Evolutionary conservation across 2,888 invertebrate genomes (phyloP), one percentile per base, ranked within the genome.

Genomic region (Leptinotarsa haldemani): DNA sequence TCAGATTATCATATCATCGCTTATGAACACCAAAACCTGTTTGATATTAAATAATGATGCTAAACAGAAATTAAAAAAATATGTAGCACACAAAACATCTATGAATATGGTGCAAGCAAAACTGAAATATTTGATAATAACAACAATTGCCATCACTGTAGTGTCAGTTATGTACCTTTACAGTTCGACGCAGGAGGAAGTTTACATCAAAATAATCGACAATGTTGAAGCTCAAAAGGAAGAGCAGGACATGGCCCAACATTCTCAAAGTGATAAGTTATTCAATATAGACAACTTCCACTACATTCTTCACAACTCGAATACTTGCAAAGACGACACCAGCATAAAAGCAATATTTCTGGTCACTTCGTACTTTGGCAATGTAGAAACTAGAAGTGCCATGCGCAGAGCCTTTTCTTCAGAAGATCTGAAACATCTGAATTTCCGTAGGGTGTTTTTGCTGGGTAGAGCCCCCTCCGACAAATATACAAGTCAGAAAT

Each of bases 301-400:
- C 16, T 85, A 86, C 70, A 74, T 80, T 25, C 75, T 84, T 63
- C 83, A 82, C 40, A 83, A 82, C 53, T 80, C 80, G 70, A 56
- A 79, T 30, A 72, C 79, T 64, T 85, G 85, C 74, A 67, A 75
- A 68, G 74, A 78, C 53, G 72, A 75, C 50, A 69, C 76, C n/a
- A 79, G 79, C 67, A 76, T 84, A 75, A 77, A 82, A 64, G 85
- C 85, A 3, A 78, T 90, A 30, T 88, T 93, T 69, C 89, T 95
- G 72, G 91, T 95, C 30, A 95, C 95, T 16, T 95, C 95, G 0
- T 94, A 94, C 86, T 93, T 92, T 20, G 93, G 93, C 0, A 92
- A 95, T 85, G 89, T 92, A 47, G 91, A 92, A 80, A 85, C 92
- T 50, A 89, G 95, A 76, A 92, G 92, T 83, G 92, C 93, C 0